These are phyloP conservation scores for Epinotia nisella DNA, from an alignment of 2,888 invertebrate species.

Conservation along the genomic window DNA sequence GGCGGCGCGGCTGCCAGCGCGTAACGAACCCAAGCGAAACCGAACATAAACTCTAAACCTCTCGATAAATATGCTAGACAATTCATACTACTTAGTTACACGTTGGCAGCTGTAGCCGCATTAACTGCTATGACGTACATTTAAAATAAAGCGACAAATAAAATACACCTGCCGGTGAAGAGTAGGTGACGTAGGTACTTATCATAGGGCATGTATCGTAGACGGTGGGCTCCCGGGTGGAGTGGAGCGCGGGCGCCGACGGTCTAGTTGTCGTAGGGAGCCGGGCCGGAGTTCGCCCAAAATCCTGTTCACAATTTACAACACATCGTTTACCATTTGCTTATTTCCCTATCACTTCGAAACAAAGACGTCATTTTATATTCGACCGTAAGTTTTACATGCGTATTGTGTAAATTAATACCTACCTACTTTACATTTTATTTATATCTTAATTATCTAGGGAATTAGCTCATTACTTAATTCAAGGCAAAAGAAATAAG, in stretches of 20 bases:
- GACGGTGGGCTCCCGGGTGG: conserved; percentile 58
- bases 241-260: conserved; percentile 49
- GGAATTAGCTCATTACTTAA: no score
- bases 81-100: conserved; percentile 25
- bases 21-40: conserved; percentile 2
- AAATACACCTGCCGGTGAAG: conserved; percentile 34
- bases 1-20: not conserved
- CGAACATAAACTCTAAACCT: conserved; percentile 10
- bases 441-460: no score
- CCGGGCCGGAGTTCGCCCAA: conserved; percentile 69
- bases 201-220: conserved; percentile 48
- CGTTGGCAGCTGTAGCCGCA: conserved; percentile 26
- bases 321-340: not conserved
- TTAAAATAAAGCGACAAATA: conserved; percentile 22
- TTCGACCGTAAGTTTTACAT: no score
- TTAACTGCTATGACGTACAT: conserved; percentile 17
- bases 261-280: conserved; percentile 75
- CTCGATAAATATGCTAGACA: conserved; percentile 19
- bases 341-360: no score
- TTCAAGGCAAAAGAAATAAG: no score
- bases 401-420: no score
- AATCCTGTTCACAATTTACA: conserved; percentile 62
- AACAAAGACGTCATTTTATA: not conserved
- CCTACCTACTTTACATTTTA: no score
- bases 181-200: conserved; percentile 34